Evolutionary conservation across 2,888 invertebrate species (phyloP).

Genomic region (Orthonychiurus folsomi): DNA sequence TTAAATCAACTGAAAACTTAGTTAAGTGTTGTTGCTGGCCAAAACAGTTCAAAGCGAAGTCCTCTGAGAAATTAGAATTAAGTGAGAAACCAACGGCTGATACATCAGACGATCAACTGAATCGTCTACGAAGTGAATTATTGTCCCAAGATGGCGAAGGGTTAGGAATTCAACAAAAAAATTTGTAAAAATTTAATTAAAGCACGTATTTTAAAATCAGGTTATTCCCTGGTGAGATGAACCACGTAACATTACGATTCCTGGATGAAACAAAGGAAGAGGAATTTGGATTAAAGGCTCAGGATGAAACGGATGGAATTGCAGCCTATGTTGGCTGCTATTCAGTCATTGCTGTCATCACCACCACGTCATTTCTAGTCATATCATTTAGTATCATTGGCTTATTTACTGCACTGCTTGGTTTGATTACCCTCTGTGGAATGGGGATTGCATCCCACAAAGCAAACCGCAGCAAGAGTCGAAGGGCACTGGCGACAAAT

Average conservation of each 20-base stretch:
- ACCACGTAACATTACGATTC: too few species aligned
- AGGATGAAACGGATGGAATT: background rate
- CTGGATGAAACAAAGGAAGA: background rate
- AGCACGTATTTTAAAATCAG: too few species aligned
- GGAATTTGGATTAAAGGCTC: background rate
- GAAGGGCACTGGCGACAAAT: too few species aligned
- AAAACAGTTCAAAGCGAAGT: too few species aligned
- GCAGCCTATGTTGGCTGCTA: background rate
- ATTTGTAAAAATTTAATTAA: background rate
- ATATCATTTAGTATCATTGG: background rate
- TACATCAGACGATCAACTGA: too few species aligned
- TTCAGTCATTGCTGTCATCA: background rate
- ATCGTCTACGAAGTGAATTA: background rate
- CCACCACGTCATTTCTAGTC: background rate
- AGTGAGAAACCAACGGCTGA: too few species aligned
- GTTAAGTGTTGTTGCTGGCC: too few species aligned
- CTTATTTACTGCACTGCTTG: background rate
- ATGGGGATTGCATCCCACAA: too few species aligned
- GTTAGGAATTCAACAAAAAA: background rate
- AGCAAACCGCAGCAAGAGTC: too few species aligned
- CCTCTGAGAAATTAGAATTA: too few species aligned
- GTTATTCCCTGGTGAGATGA: too few species aligned
- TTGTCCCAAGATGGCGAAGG: background rate
- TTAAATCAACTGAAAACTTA: too few species aligned
- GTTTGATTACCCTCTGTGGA: background rate